A percentile compares a stretch with the other conserved stretches of the same genome.
Conservation (phyloP, 1,140 invertebrate species). For the Drosophila rhopaloa region DNA sequence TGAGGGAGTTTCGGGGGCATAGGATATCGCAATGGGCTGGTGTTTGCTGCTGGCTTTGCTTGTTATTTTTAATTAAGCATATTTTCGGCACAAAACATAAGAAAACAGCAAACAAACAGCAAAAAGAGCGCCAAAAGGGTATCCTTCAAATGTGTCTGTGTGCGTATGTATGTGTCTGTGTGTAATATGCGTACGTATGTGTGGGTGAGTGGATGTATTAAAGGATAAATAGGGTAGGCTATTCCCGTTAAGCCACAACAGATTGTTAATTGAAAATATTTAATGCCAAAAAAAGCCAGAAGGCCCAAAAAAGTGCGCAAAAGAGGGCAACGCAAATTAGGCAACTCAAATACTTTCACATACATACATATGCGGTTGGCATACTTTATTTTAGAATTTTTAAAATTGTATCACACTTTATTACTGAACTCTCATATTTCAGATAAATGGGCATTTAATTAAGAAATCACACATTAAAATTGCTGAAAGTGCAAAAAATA, state of each 20-base stretch:
- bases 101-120: conserved; percentile 54
- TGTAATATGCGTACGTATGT: not conserved
- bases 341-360: not conserved
- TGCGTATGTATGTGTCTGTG: conserved; percentile 10
- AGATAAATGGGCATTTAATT: too few species aligned
- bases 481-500: too few species aligned
- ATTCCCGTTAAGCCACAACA: conserved; percentile 39
- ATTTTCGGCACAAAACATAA: conserved; percentile 74
- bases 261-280: conserved; percentile 78
- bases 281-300: conserved; percentile 37
- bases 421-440: too few species aligned
- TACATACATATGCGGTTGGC: not conserved
- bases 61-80: conserved; percentile 83
- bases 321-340: conserved; percentile 29
- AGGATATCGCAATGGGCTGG: conserved; percentile 5
- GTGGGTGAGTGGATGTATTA: not conserved
- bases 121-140: conserved; percentile 37
- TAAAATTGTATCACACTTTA: too few species aligned
- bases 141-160: conserved; percentile 2
- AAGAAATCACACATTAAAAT: too few species aligned
- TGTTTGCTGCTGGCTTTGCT: conserved; percentile 47
- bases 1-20: conserved; percentile 1
- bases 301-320: not conserved
- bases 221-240: conserved; percentile 50
- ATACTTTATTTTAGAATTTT: not conserved